phyloP scores from a whole-genome alignment of 2,113 vertebrate species.

The Marmota flaviventris region DNA sequence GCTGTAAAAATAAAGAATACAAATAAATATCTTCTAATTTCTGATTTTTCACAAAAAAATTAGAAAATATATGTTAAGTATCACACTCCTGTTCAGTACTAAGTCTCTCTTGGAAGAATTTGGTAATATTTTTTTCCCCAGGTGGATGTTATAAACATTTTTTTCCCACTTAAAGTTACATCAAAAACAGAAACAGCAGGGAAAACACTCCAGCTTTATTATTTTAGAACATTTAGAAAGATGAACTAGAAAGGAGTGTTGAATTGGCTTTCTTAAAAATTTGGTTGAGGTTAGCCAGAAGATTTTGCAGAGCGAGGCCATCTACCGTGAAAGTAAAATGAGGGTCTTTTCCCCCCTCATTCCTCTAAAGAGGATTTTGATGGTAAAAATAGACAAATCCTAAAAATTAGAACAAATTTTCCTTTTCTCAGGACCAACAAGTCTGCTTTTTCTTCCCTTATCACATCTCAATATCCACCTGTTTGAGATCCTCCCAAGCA shows the following conservation, averaged over 20 bases:
- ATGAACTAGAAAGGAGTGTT: not conserved
- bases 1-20: not conserved
- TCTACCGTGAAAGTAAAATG: not conserved
- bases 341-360: not conserved
- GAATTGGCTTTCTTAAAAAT: not conserved
- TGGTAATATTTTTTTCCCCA: not conserved
- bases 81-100: not conserved
- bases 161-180: not conserved
- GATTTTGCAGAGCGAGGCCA: not conserved
- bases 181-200: not conserved
- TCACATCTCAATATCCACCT: not conserved
- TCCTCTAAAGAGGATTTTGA: slow-evolving; percentile 38
- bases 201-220: not conserved
- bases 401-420: not conserved
- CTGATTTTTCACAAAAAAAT: slow-evolving; percentile 17
- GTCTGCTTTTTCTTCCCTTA: not conserved
- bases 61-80: not conserved
- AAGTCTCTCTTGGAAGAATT: slow-evolving; percentile 8
- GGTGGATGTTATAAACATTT: not conserved
- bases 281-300: not conserved
- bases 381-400: slow-evolving; percentile 33
- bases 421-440: not conserved
- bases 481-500: not conserved
- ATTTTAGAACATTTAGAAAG: not conserved
- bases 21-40: slow-evolving; percentile 23